These are phyloP conservation scores for Alviniconcha marisindica DNA, from an alignment of 1,140 invertebrate genomes.

Conservation along the genomic window DNA sequence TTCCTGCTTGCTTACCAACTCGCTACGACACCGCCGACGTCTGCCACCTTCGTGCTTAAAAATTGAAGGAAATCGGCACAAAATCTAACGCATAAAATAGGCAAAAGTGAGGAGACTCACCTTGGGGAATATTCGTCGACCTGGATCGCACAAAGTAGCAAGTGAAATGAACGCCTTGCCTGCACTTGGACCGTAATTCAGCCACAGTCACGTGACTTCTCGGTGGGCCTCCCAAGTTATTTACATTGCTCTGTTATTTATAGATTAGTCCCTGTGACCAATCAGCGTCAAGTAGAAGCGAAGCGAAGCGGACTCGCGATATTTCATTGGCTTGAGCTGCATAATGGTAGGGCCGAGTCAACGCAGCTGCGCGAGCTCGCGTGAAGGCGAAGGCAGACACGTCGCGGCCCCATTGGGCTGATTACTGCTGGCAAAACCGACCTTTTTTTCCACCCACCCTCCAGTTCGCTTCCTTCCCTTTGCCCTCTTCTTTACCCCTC, in stretches of 20 bases:
- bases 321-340: background rate
- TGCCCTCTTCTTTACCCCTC: background rate
- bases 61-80: background rate
- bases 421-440: background rate
- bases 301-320: background rate
- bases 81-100: background rate
- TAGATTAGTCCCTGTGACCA: constrained; percentile 1
- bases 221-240: background rate
- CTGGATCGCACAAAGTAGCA: background rate
- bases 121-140: background rate
- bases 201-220: constrained; percentile 33
- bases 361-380: constrained; percentile 19
- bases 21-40: background rate
- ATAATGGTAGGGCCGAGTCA: constrained; percentile 6
- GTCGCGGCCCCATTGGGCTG: background rate
- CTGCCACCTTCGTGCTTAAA: background rate
- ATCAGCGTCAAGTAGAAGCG: background rate
- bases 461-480: background rate
- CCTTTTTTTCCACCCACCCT: background rate
- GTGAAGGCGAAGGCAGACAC: background rate
- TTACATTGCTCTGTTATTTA: constrained; percentile 34
- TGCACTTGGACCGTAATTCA: background rate
- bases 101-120: background rate
- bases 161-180: background rate
- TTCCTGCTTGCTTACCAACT: background rate